A percentile compares a stretch with the other conserved stretches of the same genome.
Evolutionary conservation across 2,113 vertebrate species (phyloP).

Genomic region (Vireo altiloquus): DNA sequence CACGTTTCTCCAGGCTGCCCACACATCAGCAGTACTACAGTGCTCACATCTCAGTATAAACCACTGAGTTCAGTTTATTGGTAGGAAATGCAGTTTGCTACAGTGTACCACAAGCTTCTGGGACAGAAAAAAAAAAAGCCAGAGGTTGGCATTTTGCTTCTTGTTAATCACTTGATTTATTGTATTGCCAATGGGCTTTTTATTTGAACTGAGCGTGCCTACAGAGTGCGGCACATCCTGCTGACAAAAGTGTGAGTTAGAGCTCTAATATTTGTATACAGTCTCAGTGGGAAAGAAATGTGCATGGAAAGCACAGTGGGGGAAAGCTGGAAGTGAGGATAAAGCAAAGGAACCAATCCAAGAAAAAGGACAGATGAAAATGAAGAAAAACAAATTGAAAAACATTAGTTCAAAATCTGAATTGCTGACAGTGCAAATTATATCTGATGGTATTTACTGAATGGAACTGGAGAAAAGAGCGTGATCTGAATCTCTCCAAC

Average conservation of each 20-base stretch:
- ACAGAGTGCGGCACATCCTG: neutral
- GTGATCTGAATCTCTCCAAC: neutral
- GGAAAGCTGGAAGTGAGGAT: conserved; percentile 1
- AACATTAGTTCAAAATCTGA: neutral
- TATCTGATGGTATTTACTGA: neutral
- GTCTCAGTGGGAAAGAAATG: conserved; percentile 46
- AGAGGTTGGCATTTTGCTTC: conserved; percentile 28
- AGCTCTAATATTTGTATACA: conserved; percentile 58
- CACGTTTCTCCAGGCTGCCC: neutral
- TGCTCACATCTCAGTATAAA: neutral
- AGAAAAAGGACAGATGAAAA: conserved; percentile 14
- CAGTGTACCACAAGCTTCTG: neutral
- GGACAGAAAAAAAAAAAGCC: neutral
- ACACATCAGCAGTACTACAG: neutral
- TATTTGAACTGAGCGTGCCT: conserved; percentile 17
- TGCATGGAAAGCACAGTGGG: conserved; percentile 1
- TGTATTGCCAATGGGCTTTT: conserved; percentile 45
- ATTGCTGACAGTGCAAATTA: conserved; percentile 6
- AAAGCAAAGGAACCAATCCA: conserved; percentile 27
- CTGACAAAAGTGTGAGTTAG: conserved; percentile 55
- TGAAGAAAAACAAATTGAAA: neutral
- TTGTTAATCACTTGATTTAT: conserved; percentile 60
- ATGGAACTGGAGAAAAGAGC: neutral
- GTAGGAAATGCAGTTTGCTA: neutral
- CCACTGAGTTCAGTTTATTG: neutral